Evolutionary conservation across 1,140 invertebrate species (phyloP), one percentile per base, ranked within the genome.

Genomic region (Formica exsecta): DNA sequence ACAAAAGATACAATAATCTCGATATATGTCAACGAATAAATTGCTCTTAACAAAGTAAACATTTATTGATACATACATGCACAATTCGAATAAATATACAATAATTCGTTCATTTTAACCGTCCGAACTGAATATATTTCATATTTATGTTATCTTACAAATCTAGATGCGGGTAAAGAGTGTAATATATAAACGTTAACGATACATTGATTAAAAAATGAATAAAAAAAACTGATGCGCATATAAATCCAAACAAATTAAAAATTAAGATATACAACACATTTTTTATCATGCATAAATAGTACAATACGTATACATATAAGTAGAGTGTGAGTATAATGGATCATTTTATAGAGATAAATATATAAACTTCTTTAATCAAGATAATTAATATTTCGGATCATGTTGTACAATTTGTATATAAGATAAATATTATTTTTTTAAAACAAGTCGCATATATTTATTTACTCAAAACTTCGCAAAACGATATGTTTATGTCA

Each of bases 1-100:
- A 22, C 22, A 22, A 22, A 22, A 22, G 22, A 22, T 22, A 22
- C 11, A 9, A 0, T 61, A 51, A 22, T 61, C 16, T 13, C 16
- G 66, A 73, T 19, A 86, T 9, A 61, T 51, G 11, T 68, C 11
- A 71, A 83, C 29, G 65, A 83, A 86, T 87, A 64, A 74, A 73
- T 74, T 88, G 48, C 84, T 62, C 41, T 62, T 89, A 83, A 89
- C 65, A 62, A 48, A 88, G 76, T 79, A 44, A 86, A 87, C 66
- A 57, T 90, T 90, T 90, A 90, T 90, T 90, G 16, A 73, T 70
- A 54, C 22, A 22, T 87, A 51, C 62, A 76, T 90, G 89, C 89
- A 90, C 19, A 62, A 51, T 76, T 81, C 13, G 66, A 90, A 84
- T 88, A 90, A 90, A 90, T 85, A 81, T 77, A 70, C 54, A 65